Conservation (phyloP, 1,140 invertebrate genomes). For the Magallana gigas region DNA sequence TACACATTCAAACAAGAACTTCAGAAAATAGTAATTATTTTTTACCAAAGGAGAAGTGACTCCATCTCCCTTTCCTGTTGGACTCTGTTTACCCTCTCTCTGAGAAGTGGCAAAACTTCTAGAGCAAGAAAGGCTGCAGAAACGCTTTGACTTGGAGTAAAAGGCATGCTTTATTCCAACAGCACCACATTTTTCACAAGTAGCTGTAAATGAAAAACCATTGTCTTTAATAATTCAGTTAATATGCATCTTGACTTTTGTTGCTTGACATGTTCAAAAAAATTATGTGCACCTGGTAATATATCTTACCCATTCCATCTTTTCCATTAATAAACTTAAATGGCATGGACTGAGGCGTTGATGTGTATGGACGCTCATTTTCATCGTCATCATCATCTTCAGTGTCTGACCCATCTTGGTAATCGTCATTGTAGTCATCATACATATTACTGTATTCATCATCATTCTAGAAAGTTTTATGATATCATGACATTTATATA, state of each 20-base stretch:
- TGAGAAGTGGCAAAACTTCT: slow-evolving; percentile 75
- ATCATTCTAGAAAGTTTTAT: slow-evolving; percentile 45
- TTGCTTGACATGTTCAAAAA: background rate
- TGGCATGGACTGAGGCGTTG: slow-evolving; percentile 54
- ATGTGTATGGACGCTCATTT: slow-evolving; percentile 32
- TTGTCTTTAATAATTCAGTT: background rate
- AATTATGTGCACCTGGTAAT: no score
- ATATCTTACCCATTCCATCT: slow-evolving; percentile 88
- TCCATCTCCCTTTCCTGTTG: slow-evolving; percentile 9
- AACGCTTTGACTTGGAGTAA: slow-evolving; percentile 88
- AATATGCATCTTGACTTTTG: background rate
- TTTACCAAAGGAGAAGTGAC: background rate
- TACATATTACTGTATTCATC: slow-evolving; percentile 71
- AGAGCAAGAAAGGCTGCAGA: slow-evolving; percentile 78
- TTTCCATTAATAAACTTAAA: slow-evolving; percentile 77
- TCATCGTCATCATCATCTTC: slow-evolving; percentile 70
- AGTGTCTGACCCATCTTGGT: slow-evolving; percentile 77
- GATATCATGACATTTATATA: background rate
- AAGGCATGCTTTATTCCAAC: slow-evolving; percentile 94
- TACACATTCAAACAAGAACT: no score
- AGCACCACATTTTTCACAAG: slow-evolving; percentile 93
- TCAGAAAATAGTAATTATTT: background rate
- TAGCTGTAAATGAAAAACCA: slow-evolving; percentile 82
- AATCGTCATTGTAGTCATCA: slow-evolving; percentile 75
- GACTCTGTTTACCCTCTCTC: slow-evolving; percentile 70